A percentile compares a stretch with the other conserved stretches of the same genome.
Evolutionary conservation across 2,888 invertebrate genomes (phyloP).

Genomic region (Apantesis nais): DNA sequence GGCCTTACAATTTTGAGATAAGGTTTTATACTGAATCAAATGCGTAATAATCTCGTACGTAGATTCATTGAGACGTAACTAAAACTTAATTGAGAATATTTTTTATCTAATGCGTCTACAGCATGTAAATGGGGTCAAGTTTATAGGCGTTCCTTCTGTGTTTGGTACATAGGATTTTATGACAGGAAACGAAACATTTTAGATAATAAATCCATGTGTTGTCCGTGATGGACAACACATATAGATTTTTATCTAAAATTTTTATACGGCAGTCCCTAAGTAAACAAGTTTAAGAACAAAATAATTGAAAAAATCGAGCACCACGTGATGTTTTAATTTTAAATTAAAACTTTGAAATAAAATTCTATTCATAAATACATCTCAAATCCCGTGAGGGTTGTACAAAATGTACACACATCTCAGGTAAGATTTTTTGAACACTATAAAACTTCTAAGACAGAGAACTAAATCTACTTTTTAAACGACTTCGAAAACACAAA

Average conservation of each 20-base stretch:
- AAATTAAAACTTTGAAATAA: no score
- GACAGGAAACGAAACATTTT: not conserved
- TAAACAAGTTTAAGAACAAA: no score
- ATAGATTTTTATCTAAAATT: not conserved
- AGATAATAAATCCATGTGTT: no score
- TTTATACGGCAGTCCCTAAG: not conserved
- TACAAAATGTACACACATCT: no score
- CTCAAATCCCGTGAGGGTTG: no score
- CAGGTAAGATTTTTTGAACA: no score
- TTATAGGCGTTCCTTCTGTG: not conserved
- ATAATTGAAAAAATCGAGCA: no score
- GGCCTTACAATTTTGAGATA: not conserved
- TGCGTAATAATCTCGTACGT: constrained; percentile 3
- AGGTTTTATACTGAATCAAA: constrained; percentile 3
- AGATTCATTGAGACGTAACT: not conserved
- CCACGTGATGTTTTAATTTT: no score
- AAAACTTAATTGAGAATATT: not conserved
- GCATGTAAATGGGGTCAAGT: not conserved
- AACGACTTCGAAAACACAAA: no score
- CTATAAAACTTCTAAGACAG: no score
- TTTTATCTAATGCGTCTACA: not conserved
- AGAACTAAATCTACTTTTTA: not conserved
- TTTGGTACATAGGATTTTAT: not conserved
- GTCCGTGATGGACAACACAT: not conserved
- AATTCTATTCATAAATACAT: no score